A percentile compares a stretch with the other conserved stretches of the same genome.
These are phyloP conservation scores for Theonella swinhoei DNA, from an alignment of 37 sponge, comb jelly and placozoan genomes.

Conservation along the genomic window DNA sequence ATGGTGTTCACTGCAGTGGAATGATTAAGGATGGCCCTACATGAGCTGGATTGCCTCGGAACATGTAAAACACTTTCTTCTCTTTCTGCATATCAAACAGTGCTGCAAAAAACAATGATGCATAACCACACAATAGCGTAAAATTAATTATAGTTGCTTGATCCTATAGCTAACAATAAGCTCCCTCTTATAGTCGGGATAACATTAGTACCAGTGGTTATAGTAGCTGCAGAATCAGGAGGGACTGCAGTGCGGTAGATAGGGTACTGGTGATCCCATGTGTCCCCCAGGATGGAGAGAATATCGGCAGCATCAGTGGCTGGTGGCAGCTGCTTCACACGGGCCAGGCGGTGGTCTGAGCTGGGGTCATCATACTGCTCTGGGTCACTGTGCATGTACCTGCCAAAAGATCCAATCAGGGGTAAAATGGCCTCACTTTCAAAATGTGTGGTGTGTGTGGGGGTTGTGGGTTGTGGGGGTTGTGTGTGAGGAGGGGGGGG, in stretches of 20 bases:
- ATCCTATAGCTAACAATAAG: no score
- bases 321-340: slow-evolving; percentile 28
- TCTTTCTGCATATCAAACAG: neutral
- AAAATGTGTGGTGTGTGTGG: neutral
- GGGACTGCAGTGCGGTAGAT: slow-evolving; percentile 38
- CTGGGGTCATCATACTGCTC: slow-evolving; percentile 44
- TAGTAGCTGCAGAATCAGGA: slow-evolving; percentile 16
- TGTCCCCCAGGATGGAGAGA: slow-evolving; percentile 38
- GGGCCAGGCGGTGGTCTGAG: slow-evolving; percentile 37
- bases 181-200: no score
- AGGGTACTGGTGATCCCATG: slow-evolving; percentile 36
- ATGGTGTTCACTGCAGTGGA: neutral
- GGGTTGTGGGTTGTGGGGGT: no score
- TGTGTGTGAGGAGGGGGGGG: no score
- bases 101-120: no score
- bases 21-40: neutral
- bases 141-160: no score
- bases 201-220: slow-evolving; percentile 52
- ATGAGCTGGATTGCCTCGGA: neutral
- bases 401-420: neutral
- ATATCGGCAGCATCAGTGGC: neutral
- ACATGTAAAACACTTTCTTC: neutral
- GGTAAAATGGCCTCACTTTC: neutral
- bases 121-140: no score
- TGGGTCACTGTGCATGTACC: slow-evolving; percentile 30